These are phyloP conservation scores for Adelges cooleyi DNA, from an alignment of 1,140 invertebrate genomes.

Conservation along the genomic window DNA sequence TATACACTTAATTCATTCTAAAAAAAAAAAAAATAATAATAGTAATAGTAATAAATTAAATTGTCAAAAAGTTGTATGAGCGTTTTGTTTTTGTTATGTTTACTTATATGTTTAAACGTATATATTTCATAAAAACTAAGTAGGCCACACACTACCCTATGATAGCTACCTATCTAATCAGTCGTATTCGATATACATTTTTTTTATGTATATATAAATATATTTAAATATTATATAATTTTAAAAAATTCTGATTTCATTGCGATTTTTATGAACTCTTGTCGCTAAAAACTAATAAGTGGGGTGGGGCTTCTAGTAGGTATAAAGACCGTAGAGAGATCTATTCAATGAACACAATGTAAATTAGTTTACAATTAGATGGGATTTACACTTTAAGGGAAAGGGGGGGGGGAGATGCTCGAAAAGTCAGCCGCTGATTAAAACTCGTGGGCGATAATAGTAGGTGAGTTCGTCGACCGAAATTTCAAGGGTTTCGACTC, in stretches of 20 bases:
- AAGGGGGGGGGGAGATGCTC: not conserved
- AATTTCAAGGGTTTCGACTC: not conserved
- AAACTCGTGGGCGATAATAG: conserved; percentile 5
- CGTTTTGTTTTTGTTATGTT: no score
- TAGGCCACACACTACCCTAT: conserved; percentile 10
- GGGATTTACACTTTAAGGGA: not conserved
- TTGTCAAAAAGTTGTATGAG: no score
- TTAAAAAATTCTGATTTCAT: conserved; percentile 18
- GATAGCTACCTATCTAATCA: conserved; percentile 26
- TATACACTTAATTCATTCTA: conserved; percentile 18
- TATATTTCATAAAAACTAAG: not conserved
- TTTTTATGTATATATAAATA: not conserved
- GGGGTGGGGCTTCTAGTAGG: conserved; percentile 7
- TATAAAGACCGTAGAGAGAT: conserved; percentile 17
- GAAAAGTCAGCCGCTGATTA: not conserved
- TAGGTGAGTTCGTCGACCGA: not conserved
- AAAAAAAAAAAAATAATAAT: no score
- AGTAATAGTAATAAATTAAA: no score
- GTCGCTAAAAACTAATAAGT: conserved; percentile 8
- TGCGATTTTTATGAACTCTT: not conserved
- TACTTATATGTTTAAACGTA: no score
- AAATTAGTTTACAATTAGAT: not conserved
- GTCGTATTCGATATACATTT: conserved; percentile 14
- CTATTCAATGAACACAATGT: conserved; percentile 21
- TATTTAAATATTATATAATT: not conserved